Conservation (phyloP, 2,797 vertebrate genomes). For the Staurois parvus region DNA sequence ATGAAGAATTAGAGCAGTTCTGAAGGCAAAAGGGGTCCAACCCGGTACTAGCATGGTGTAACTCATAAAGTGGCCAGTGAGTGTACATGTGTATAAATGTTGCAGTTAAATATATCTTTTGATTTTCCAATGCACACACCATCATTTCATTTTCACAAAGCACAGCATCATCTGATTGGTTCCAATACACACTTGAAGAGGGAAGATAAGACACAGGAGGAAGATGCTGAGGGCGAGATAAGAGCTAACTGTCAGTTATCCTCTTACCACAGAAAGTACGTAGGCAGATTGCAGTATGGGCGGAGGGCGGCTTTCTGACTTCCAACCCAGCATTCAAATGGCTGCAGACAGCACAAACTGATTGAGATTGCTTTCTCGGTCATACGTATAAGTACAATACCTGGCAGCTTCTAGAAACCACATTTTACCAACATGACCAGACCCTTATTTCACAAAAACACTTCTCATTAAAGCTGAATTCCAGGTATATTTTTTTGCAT, state of each 20-base stretch:
- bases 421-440: no score
- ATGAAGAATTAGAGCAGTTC: no score
- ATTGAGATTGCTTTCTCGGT: neutral
- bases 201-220: constrained; percentile 18
- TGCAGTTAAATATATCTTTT: no score
- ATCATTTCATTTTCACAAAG: no score
- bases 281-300: constrained; percentile 16
- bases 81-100: no score
- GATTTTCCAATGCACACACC: no score
- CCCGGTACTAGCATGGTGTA: no score
- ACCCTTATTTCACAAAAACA: no score
- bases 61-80: no score
- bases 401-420: neutral
- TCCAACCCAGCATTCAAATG: neutral
- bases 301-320: neutral
- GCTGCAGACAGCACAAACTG: neutral
- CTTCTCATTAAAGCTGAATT: no score
- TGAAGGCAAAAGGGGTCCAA: no score
- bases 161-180: neutral
- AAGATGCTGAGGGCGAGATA: constrained; percentile 16
- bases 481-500: no score
- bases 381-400: neutral
- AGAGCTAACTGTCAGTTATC: constrained; percentile 39
- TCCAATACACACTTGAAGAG: neutral
- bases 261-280: constrained; percentile 26